phyloP scores from a whole-genome alignment of 2,113 vertebrate genomes.

The Ammospiza nelsoni region DNA sequence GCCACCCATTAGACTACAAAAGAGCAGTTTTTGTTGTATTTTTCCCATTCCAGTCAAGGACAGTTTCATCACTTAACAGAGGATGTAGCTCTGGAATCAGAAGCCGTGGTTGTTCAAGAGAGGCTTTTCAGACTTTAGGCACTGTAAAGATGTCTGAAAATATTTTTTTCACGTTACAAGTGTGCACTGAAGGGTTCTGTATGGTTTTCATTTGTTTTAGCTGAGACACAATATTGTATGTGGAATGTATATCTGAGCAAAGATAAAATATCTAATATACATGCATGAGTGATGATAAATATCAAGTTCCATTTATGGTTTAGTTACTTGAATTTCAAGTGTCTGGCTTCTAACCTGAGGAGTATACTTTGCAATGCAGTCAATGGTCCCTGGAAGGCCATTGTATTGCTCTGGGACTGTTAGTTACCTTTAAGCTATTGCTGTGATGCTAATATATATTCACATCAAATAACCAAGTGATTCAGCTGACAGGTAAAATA shows the following conservation, averaged over 20 bases:
- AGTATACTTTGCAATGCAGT: slow-evolving; percentile 14
- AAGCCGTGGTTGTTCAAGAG: not conserved
- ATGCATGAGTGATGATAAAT: not conserved
- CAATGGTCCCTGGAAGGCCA: slow-evolving; percentile 16
- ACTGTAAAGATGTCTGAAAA: not conserved
- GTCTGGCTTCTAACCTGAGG: slow-evolving; percentile 14
- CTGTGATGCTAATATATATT: slow-evolving; percentile 35
- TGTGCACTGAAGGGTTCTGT: not conserved
- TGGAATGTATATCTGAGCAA: not conserved
- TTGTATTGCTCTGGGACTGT: slow-evolving; percentile 2
- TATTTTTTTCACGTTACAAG: not conserved
- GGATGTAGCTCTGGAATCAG: not conserved
- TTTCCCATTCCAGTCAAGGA: not conserved
- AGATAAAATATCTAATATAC: not conserved
- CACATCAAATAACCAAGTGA: not conserved
- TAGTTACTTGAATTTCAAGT: slow-evolving; percentile 27
- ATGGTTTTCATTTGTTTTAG: slow-evolving; percentile 9
- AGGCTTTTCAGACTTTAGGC: not conserved
- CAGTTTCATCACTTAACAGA: not conserved
- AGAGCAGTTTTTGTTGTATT: not conserved
- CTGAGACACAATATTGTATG: not conserved
- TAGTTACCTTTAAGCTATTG: slow-evolving; percentile 40
- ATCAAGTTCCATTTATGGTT: not conserved
- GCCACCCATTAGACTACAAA: not conserved
- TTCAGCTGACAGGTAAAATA: slow-evolving; percentile 31